A percentile compares a stretch with the other conserved stretches of the same genome.
Conservation (phyloP, 2,113 vertebrate genomes). For the Morphnarchus princeps region DNA sequence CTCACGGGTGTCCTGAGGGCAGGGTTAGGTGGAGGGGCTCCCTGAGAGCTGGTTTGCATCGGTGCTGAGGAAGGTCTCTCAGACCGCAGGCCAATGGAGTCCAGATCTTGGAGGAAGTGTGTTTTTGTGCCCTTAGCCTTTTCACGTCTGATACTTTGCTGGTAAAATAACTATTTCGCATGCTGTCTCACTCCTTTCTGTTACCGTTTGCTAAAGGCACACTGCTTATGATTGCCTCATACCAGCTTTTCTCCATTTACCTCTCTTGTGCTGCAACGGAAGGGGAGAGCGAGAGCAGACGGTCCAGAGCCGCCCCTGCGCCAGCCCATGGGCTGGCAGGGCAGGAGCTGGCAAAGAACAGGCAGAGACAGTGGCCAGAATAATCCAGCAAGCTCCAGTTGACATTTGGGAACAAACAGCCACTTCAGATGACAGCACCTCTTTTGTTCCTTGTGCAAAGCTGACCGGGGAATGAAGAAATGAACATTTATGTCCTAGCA, state of each 20-base stretch:
- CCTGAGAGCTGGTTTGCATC: background rate
- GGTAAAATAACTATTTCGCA: background rate
- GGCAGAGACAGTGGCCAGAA: background rate
- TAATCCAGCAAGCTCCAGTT: background rate
- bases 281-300: background rate
- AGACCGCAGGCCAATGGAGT: background rate
- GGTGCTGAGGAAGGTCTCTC: background rate
- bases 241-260: background rate
- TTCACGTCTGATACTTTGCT: background rate
- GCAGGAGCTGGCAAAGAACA: background rate
- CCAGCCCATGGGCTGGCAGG: background rate
- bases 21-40: background rate
- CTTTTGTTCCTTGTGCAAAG: background rate
- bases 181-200: background rate
- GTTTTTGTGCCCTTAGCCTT: background rate
- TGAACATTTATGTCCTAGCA: background rate
- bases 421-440: background rate
- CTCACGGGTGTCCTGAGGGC: fast-evolving
- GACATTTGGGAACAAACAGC: background rate
- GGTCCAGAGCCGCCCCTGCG: background rate
- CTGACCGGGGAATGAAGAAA: background rate
- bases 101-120: background rate
- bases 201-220: background rate
- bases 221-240: background rate
- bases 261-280: background rate